Percentiles rank a stretch among this genome's conserved stretches.
Evolutionary conservation across 2,113 vertebrate genomes (phyloP).

Genomic region (Salminus brasiliensis): DNA sequence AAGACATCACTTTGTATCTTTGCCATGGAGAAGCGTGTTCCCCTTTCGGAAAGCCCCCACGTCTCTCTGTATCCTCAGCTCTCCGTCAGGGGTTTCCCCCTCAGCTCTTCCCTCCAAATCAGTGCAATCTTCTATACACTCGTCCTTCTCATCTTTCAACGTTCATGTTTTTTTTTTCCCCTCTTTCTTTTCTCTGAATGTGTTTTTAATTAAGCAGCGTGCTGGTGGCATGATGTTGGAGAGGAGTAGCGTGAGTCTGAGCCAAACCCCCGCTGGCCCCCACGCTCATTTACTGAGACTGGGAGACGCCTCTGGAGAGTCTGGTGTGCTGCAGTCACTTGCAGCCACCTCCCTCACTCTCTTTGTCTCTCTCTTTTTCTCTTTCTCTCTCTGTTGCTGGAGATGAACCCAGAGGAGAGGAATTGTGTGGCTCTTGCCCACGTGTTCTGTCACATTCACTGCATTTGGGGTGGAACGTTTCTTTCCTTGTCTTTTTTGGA

Average conservation of each 20-base stretch:
- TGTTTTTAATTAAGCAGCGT: conserved; percentile 38
- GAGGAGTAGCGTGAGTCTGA: background rate
- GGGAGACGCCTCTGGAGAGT: conserved; percentile 32
- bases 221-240: conserved; percentile 16
- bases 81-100: conserved; percentile 5
- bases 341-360: background rate
- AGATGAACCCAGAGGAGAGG: background rate
- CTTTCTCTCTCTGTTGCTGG: background rate
- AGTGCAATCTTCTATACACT: background rate
- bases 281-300: conserved; percentile 21
- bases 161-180: background rate
- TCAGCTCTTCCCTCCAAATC: background rate
- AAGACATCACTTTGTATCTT: conserved; percentile 9
- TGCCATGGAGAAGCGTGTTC: background rate
- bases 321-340: conserved; percentile 19
- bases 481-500: background rate
- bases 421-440: conserved; percentile 4
- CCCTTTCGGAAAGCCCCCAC: conserved; percentile 8
- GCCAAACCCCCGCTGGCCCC: conserved; percentile 24
- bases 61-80: background rate
- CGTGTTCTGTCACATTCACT: background rate
- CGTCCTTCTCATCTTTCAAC: conserved; percentile 17
- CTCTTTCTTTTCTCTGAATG: background rate
- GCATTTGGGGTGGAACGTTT: background rate
- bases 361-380: background rate